These are phyloP conservation scores for Apodemus agrarius DNA, from an alignment of 2,797 vertebrate genomes.

Conservation along the genomic window DNA sequence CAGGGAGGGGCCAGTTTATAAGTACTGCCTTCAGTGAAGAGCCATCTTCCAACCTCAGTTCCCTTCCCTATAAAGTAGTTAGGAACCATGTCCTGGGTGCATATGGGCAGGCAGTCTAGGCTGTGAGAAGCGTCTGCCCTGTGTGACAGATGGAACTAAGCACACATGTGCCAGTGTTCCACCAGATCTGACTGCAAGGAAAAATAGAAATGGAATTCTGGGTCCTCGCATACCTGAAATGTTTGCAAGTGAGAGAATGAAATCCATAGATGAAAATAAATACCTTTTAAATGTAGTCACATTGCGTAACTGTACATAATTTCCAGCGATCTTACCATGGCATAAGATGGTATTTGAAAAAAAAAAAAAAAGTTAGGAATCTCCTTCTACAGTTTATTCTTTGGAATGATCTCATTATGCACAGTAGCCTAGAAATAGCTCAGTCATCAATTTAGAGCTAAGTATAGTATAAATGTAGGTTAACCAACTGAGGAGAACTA, in stretches of 20 bases:
- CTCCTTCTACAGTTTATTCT: constrained; percentile 47
- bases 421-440: constrained; percentile 27
- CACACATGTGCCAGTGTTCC: too few relatives aligned
- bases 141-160: rapidly evolving
- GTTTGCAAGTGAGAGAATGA: background rate
- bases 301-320: background rate
- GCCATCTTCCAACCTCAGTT: background rate
- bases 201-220: background rate
- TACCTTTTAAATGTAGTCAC: background rate
- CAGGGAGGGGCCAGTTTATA: background rate
- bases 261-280: background rate
- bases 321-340: background rate
- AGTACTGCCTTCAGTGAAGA: background rate
- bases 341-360: background rate
- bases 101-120: rapidly evolving
- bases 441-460: constrained; percentile 10
- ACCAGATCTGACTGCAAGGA: background rate
- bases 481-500: constrained; percentile 39
- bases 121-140: background rate
- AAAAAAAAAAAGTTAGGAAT: constrained; percentile 32
- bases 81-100: background rate
- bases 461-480: constrained; percentile 55
- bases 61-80: background rate
- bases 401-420: background rate
- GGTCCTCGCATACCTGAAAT: background rate